Evolutionary conservation across 2,888 invertebrate genomes (phyloP).

Genomic region (Nasonovia ribisnigri): DNA sequence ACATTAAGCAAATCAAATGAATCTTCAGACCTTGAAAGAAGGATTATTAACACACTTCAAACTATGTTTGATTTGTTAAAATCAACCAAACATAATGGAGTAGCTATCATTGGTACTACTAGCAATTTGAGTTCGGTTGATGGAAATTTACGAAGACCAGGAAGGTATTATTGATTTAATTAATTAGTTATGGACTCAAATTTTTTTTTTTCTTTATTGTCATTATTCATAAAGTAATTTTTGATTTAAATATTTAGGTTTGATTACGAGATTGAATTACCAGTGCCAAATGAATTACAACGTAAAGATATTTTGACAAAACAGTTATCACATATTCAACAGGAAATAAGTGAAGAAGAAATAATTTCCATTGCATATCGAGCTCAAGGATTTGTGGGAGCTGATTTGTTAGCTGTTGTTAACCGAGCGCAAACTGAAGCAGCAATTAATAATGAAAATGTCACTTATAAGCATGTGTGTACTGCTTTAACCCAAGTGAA

Average conservation of each 20-base stretch:
- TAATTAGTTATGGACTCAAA: not conserved
- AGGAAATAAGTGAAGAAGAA: conserved; percentile 71
- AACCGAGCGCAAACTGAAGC: conserved; percentile 77
- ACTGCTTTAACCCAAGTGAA: conserved; percentile 79
- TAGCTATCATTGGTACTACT: conserved; percentile 84
- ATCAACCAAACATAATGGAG: conserved; percentile 71
- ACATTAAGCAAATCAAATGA: conserved; percentile 78
- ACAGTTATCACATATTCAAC: conserved; percentile 72
- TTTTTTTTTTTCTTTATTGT: not conserved
- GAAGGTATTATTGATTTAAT: conserved; percentile 70
- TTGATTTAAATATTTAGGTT: conserved; percentile 72
- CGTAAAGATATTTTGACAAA: conserved; percentile 79
- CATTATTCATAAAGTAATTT: conserved; percentile 19
- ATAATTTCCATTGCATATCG: conserved; percentile 77
- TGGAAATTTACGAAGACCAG: conserved; percentile 81
- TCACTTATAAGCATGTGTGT: conserved; percentile 74
- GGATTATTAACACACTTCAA: conserved; percentile 79
- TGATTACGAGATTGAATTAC: conserved; percentile 85
- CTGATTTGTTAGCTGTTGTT: conserved; percentile 84
- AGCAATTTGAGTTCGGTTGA: conserved; percentile 84
- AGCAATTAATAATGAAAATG: conserved; percentile 68
- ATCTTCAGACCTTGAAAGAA: conserved; percentile 78
- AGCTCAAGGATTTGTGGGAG: conserved; percentile 92
- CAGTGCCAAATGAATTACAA: conserved; percentile 78
- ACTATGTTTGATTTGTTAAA: conserved; percentile 76